phyloP scores from a whole-genome alignment of 2,888 invertebrate species.

The Heliconius charithonia region DNA sequence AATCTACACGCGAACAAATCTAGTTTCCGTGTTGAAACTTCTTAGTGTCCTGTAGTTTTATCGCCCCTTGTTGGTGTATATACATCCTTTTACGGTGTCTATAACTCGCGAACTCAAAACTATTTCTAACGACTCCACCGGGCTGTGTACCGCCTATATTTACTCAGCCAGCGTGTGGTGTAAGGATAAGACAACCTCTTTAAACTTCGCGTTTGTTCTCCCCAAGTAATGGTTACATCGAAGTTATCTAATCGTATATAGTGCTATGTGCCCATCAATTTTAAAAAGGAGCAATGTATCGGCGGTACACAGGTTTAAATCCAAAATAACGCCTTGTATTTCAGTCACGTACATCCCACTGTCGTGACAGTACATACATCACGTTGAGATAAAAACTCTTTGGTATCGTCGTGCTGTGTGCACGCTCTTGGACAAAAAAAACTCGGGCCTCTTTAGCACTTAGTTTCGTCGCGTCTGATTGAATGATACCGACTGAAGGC shows the following conservation, averaged over 20 bases:
- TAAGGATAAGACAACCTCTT: slow-evolving; percentile 45
- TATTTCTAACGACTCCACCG: slow-evolving; percentile 57
- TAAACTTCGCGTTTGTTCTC: slow-evolving; percentile 43
- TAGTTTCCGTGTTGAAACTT: slow-evolving; percentile 65
- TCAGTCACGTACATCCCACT: slow-evolving; percentile 74
- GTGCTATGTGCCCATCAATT: slow-evolving; percentile 35
- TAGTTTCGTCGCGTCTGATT: slow-evolving; percentile 57
- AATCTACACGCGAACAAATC: slow-evolving; percentile 54
- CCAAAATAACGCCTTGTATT: slow-evolving; percentile 71
- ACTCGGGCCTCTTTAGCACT: slow-evolving; percentile 63
- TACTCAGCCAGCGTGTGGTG: slow-evolving; percentile 45
- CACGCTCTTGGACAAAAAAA: slow-evolving; percentile 62
- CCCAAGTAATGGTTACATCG: slow-evolving; percentile 32
- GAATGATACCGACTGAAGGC: slow-evolving; percentile 51
- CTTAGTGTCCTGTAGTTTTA: slow-evolving; percentile 64
- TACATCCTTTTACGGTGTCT: slow-evolving; percentile 70
- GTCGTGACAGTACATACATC: slow-evolving; percentile 80
- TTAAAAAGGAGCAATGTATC: slow-evolving; percentile 44
- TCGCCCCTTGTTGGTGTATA: slow-evolving; percentile 63
- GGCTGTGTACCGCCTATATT: slow-evolving; percentile 48
- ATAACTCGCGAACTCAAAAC: slow-evolving; percentile 67
- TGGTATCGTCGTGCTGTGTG: slow-evolving; percentile 62
- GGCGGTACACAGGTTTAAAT: slow-evolving; percentile 49
- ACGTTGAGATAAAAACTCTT: slow-evolving; percentile 78
- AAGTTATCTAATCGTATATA: slow-evolving; percentile 39